Percentiles rank a stretch among this genome's conserved stretches.
Evolutionary conservation across 2,888 invertebrate genomes (phyloP).

Genomic region (Dicyrtomina minuta): DNA sequence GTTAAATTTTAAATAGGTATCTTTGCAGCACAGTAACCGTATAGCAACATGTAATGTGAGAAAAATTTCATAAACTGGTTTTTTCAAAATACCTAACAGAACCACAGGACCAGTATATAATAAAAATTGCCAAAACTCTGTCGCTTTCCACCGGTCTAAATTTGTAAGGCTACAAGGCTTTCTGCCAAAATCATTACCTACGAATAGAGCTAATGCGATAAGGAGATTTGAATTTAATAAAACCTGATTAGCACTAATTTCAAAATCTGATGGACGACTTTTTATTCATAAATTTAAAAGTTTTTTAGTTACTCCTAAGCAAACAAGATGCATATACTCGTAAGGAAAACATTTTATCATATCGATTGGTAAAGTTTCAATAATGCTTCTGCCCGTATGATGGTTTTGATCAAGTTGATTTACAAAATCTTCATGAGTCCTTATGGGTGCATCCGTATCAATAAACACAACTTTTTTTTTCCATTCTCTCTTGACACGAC

Average conservation of each 20-base stretch:
- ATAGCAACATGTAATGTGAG: background rate
- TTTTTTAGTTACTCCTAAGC: constrained; percentile 4
- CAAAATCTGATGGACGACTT: background rate
- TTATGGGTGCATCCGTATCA: background rate
- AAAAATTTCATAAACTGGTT: background rate
- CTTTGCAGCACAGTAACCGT: background rate
- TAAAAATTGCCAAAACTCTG: constrained; percentile 11
- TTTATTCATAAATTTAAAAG: background rate
- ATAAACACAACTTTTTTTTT: background rate
- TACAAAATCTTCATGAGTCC: background rate
- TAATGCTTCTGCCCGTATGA: background rate
- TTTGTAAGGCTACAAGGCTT: background rate
- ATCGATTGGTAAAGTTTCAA: background rate
- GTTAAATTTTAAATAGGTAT: background rate
- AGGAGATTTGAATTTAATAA: background rate
- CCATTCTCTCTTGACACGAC: background rate
- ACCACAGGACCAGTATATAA: constrained; percentile 8
- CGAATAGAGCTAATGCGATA: background rate
- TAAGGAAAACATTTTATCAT: too few relatives aligned
- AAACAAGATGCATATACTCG: background rate
- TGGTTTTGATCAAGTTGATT: background rate
- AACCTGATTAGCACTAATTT: background rate
- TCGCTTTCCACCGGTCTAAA: constrained; percentile 3
- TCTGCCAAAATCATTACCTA: constrained; percentile 11
- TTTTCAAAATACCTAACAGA: background rate